Evolutionary conservation across 2,888 invertebrate genomes (phyloP).

Genomic region (Nephrotoma appendiculata): DNA sequence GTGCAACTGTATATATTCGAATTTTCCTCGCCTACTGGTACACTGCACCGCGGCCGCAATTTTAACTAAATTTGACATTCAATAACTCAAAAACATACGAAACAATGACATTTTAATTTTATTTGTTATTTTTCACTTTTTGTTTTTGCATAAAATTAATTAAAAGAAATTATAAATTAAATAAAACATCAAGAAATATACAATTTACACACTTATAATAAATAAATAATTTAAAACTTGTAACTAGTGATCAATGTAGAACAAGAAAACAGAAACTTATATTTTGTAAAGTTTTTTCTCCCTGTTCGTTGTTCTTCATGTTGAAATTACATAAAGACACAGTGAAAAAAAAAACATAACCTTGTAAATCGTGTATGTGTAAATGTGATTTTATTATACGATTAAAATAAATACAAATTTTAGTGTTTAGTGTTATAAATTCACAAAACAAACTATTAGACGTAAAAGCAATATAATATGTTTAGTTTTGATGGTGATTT

Average conservation of each 20-base stretch:
- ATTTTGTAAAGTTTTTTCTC: neutral
- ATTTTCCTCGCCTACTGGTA: neutral
- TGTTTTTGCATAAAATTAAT: neutral
- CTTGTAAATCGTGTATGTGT: neutral
- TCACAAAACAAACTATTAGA: neutral
- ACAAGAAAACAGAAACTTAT: neutral
- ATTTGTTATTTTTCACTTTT: neutral
- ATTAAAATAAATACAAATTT: neutral
- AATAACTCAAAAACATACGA: neutral
- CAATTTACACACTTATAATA: neutral
- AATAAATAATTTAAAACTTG: neutral
- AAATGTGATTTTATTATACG: neutral
- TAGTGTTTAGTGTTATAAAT: neutral
- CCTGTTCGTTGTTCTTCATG: neutral
- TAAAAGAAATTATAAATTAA: neutral
- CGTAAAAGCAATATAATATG: conserved; percentile 25
- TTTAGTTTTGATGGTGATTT: conserved; percentile 84
- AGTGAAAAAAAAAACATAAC: neutral
- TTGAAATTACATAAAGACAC: neutral
- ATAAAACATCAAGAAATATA: neutral
- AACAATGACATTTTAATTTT: neutral
- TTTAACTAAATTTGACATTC: neutral
- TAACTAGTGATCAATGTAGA: neutral
- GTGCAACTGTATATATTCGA: too few species aligned
- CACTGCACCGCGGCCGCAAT: neutral